Evolutionary conservation across 1,140 invertebrate species (phyloP).

Genomic region (Oncopeltus fasciatus): DNA sequence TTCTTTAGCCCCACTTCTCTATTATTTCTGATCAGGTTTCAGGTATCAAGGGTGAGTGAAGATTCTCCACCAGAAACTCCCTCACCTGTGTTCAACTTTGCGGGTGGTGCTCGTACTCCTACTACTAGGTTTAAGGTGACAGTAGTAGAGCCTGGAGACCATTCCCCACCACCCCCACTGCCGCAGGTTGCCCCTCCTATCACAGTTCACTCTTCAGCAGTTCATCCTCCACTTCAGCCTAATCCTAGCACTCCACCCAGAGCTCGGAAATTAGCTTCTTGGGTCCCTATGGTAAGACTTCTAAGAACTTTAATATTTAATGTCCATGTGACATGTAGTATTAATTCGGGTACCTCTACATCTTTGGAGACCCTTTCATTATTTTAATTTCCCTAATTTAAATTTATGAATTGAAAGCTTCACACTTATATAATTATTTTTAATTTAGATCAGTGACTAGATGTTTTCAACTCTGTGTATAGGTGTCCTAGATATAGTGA

Average conservation of each 20-base stretch:
- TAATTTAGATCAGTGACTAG: too few species aligned
- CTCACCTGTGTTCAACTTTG: background rate
- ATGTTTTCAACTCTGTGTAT: too few species aligned
- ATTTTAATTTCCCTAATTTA: too few species aligned
- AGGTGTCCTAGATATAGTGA: too few species aligned
- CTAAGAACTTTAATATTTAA: too few species aligned
- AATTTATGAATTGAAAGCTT: too few species aligned
- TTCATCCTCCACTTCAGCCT: background rate
- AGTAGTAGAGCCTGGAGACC: constrained; percentile 12
- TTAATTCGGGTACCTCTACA: too few species aligned
- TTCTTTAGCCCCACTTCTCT: too few species aligned
- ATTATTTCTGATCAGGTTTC: constrained; percentile 18
- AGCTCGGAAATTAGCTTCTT: constrained; percentile 13
- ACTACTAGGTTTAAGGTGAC: constrained; percentile 18
- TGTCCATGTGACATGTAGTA: too few species aligned
- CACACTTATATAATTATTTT: too few species aligned
- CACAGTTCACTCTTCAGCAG: background rate
- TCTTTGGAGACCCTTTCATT: too few species aligned
- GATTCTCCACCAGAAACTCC: constrained; percentile 5
- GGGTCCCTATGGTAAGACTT: background rate
- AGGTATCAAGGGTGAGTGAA: constrained; percentile 23
- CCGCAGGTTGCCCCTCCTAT: background rate
- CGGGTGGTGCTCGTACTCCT: background rate
- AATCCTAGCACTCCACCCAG: constrained; percentile 6
- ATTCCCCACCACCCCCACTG: background rate